A percentile compares a stretch with the other conserved stretches of the same genome.
Evolutionary conservation across 2,888 invertebrate species (phyloP).

Genomic region (Leuctra nigra): DNA sequence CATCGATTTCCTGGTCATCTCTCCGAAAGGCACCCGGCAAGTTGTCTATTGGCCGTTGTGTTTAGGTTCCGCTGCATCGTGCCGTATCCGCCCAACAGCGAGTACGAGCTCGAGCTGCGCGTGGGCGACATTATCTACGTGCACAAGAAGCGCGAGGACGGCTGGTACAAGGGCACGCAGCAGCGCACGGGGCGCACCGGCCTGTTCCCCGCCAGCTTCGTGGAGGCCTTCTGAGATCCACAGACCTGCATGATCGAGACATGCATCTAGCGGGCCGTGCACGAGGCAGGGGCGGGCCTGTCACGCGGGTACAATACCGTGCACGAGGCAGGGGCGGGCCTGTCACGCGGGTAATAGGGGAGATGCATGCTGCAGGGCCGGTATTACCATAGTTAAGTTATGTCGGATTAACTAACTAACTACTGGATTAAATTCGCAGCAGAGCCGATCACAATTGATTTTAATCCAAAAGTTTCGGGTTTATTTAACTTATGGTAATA

Average conservation of each 20-base stretch:
- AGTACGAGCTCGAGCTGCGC: constrained; percentile 83
- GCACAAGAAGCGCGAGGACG: constrained; percentile 86
- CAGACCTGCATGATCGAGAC: constrained; percentile 40
- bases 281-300: too few species aligned
- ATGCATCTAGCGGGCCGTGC: constrained; percentile 36
- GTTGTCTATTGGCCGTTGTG: neutral
- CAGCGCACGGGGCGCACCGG: constrained; percentile 87
- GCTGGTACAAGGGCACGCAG: constrained; percentile 92
- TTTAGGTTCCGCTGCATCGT: constrained; percentile 83
- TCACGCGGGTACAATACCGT: too few species aligned
- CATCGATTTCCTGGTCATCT: neutral
- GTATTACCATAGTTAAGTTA: too few species aligned
- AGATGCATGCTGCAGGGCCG: too few species aligned
- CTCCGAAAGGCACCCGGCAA: neutral
- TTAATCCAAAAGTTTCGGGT: too few species aligned
- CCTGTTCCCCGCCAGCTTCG: constrained; percentile 93
- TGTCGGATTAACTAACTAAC: too few species aligned
- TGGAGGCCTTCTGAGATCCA: constrained; percentile 57
- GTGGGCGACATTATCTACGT: constrained; percentile 89
- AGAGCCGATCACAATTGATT: too few species aligned
- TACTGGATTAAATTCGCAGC: too few species aligned
- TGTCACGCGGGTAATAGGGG: too few species aligned
- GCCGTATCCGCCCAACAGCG: constrained; percentile 91
- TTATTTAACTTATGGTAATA: too few species aligned
- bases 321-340: too few species aligned